These are phyloP conservation scores for Horisme vitalbata DNA, from an alignment of 2,888 invertebrate genomes.

Conservation along the genomic window DNA sequence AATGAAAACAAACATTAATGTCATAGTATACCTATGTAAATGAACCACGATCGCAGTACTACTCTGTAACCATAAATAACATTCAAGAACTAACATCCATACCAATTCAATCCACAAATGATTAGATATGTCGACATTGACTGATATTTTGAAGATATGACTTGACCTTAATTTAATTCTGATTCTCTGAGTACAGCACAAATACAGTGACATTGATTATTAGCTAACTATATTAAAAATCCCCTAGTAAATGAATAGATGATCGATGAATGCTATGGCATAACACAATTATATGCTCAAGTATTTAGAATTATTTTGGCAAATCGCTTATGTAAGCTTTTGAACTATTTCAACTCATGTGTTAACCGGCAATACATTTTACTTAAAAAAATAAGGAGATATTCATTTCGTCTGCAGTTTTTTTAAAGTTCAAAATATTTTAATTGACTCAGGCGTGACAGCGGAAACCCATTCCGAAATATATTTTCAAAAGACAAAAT, in stretches of 20 bases:
- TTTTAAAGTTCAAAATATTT: no score
- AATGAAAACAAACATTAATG: conserved; percentile 77
- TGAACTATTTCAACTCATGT: no score
- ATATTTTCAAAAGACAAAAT: no score
- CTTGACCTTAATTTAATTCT: conserved; percentile 43
- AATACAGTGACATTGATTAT: conserved; percentile 22
- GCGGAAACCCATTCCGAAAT: no score
- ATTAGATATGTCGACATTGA: conserved; percentile 78
- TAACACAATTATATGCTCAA: no score
- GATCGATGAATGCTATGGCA: background rate
- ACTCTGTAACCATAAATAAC: conserved; percentile 77
- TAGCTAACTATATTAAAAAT: conserved; percentile 24
- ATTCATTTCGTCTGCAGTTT: no score
- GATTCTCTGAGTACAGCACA: conserved; percentile 13
- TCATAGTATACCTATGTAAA: conserved; percentile 63
- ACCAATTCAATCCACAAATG: conserved; percentile 72
- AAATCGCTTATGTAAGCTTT: no score
- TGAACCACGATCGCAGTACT: conserved; percentile 51
- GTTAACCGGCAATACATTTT: no score
- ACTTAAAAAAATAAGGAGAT: no score
- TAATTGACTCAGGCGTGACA: no score
- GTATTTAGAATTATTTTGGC: no score
- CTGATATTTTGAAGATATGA: conserved; percentile 75
- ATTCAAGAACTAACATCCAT: conserved; percentile 69
- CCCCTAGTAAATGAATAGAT: conserved; percentile 8